A percentile compares a stretch with the other conserved stretches of the same genome.
Conservation (phyloP, 2,888 invertebrate genomes). For the Hydraecia micacea region DNA sequence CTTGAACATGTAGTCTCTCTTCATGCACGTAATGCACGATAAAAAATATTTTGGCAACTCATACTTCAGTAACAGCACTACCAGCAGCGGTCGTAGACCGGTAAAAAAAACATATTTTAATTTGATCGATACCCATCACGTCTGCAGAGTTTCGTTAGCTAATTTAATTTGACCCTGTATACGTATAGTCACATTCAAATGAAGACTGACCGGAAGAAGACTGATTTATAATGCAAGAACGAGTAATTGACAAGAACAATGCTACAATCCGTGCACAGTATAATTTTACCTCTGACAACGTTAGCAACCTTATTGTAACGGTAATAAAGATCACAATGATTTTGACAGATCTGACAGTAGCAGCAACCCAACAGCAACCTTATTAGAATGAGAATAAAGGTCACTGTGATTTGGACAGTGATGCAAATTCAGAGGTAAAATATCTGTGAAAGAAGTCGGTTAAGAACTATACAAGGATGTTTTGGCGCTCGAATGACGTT, state of each 20-base stretch:
- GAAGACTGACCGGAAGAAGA: background rate
- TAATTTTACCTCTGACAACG: background rate
- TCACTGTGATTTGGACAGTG: no score
- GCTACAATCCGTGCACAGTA: background rate
- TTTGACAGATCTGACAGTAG: no score
- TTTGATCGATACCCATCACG: no score
- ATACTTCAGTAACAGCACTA: no score
- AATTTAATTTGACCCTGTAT: background rate
- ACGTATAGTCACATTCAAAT: background rate
- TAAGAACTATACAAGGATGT: background rate
- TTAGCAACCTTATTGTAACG: no score
- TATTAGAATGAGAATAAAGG: no score
- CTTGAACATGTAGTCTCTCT: background rate
- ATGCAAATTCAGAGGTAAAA: background rate
- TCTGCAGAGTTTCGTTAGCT: no score
- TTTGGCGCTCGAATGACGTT: background rate
- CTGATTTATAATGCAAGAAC: background rate
- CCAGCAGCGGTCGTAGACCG: no score
- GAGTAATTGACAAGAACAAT: background rate
- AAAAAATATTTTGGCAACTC: no score
- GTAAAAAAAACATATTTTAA: no score
- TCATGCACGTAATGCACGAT: background rate
- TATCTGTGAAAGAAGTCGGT: background rate
- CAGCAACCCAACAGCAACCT: no score
- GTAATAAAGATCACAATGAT: no score